Conservation (phyloP, 2,113 vertebrate species). For the Neomonachus schauinslandi region DNA sequence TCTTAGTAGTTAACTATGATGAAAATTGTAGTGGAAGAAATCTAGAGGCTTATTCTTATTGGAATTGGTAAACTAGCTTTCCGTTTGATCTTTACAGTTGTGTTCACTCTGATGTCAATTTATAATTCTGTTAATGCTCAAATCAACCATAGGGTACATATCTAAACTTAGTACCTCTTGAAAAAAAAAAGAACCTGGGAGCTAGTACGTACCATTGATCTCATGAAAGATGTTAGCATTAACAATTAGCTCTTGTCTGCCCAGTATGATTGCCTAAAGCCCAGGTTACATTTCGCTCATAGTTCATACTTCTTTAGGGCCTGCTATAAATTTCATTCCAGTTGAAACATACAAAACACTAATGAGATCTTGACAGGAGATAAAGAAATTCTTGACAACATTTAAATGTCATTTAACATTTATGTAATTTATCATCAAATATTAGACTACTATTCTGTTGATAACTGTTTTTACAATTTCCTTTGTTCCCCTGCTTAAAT, state of each 20-base stretch:
- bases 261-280: not conserved
- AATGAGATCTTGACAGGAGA: not conserved
- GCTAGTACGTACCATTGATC: not conserved
- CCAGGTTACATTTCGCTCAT: not conserved
- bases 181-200: not conserved
- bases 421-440: not conserved
- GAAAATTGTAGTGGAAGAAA: not conserved
- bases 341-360: not conserved
- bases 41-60: not conserved
- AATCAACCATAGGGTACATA: not conserved
- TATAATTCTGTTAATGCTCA: not conserved
- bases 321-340: not conserved
- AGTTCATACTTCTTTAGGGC: not conserved
- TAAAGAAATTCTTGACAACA: not conserved
- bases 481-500: not conserved
- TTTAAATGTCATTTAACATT: not conserved
- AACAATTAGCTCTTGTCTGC: not conserved
- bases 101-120: not conserved
- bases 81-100: not conserved
- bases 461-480: not conserved
- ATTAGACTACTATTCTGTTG: not conserved
- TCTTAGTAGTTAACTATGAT: not conserved
- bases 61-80: not conserved
- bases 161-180: not conserved
- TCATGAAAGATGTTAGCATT: not conserved